These are phyloP conservation scores for Pollenia labialis DNA, from an alignment of 2,888 invertebrate genomes.

Conservation along the genomic window DNA sequence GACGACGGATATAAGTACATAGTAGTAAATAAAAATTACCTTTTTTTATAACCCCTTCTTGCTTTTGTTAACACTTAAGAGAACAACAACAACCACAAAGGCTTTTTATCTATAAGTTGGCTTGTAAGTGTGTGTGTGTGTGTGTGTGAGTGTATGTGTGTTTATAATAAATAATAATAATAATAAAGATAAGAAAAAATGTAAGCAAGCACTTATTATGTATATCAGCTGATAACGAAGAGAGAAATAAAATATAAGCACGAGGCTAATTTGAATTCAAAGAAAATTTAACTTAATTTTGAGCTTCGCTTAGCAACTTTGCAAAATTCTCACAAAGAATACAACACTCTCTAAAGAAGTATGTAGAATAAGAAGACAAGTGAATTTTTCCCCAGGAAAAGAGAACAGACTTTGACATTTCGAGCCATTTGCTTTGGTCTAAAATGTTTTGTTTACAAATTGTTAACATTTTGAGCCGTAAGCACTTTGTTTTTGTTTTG, in stretches of 20 bases:
- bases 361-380: too few species aligned
- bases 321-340: too few species aligned
- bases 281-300: not conserved
- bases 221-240: conserved; percentile 37
- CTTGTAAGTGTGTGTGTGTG: not conserved
- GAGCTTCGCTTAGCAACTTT: not conserved
- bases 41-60: not conserved
- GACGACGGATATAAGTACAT: too few species aligned
- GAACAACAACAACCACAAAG: conserved; percentile 7
- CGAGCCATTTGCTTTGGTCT: too few species aligned
- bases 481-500: too few species aligned
- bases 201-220: not conserved
- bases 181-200: conserved; percentile 24
- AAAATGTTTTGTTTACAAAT: too few species aligned
- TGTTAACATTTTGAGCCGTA: too few species aligned
- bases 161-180: not conserved
- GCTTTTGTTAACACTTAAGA: not conserved
- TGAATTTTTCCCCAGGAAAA: too few species aligned
- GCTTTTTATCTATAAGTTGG: not conserved
- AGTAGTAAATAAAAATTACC: too few species aligned
- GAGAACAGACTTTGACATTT: too few species aligned
- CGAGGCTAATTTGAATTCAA: not conserved
- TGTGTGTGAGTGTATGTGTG: not conserved
- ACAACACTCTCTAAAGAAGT: too few species aligned
- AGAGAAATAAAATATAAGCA: conserved; percentile 1